phyloP scores from a whole-genome alignment of 2,113 vertebrate species.

The Pachypanchax playfairii region DNA sequence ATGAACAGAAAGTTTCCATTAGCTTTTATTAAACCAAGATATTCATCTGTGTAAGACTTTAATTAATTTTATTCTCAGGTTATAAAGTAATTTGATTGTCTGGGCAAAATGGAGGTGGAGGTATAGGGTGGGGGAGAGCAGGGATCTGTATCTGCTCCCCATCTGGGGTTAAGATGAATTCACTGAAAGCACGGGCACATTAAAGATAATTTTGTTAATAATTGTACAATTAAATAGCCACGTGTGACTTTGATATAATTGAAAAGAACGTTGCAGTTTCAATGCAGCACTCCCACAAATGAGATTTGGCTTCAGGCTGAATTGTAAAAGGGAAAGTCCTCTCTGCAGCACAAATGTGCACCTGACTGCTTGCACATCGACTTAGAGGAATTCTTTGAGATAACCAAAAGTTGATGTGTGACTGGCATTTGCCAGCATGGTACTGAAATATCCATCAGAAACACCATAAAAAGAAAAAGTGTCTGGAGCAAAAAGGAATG shows the following conservation, averaged over 20 bases:
- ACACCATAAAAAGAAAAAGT: constrained; percentile 12
- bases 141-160: constrained; percentile 61
- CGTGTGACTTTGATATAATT: constrained; percentile 58
- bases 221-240: constrained; percentile 70
- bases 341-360: constrained; percentile 10
- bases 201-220: constrained; percentile 72
- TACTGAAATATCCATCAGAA: constrained; percentile 7
- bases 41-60: constrained; percentile 61
- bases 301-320: constrained; percentile 25
- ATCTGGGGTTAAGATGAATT: constrained; percentile 70
- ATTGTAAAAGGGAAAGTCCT: constrained; percentile 36
- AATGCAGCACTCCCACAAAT: constrained; percentile 32
- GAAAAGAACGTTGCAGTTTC: constrained; percentile 54
- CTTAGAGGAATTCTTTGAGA: constrained; percentile 25
- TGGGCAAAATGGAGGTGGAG: constrained; percentile 35
- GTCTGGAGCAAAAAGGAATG: not conserved
- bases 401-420: constrained; percentile 25
- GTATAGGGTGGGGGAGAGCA: constrained; percentile 42
- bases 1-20: constrained; percentile 73
- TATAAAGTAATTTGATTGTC: constrained; percentile 75
- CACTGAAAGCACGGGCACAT: constrained; percentile 56
- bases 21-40: constrained; percentile 67
- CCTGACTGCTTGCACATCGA: too few relatives aligned
- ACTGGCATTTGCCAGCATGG: not conserved
- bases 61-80: constrained; percentile 74